Conservation (phyloP, 2,888 invertebrate species). For the Noctua janthina region DNA sequence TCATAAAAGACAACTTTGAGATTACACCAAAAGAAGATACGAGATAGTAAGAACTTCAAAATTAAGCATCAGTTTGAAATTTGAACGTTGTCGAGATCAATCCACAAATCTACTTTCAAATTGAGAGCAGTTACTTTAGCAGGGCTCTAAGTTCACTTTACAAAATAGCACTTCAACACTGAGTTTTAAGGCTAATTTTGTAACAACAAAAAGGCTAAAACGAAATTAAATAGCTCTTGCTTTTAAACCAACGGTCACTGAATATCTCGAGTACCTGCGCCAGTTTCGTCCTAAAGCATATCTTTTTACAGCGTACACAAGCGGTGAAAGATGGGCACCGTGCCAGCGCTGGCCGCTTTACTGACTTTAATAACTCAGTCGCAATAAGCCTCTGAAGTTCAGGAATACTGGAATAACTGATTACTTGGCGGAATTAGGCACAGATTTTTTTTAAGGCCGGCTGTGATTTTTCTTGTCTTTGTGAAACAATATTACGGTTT, state of each 20-base stretch:
- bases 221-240: constrained; percentile 33
- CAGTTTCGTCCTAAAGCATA: constrained; percentile 47
- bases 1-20: background rate
- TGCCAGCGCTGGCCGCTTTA: constrained; percentile 56
- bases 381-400: constrained; percentile 53
- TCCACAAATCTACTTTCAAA: background rate
- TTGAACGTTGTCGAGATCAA: background rate
- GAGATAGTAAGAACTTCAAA: background rate
- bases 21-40: background rate
- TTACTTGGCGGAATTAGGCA: constrained; percentile 44
- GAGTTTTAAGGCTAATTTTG: constrained; percentile 8
- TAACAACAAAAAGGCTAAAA: background rate
- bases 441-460: background rate
- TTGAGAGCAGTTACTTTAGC: background rate
- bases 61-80: background rate
- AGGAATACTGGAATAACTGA: constrained; percentile 54
- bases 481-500: background rate
- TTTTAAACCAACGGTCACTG: constrained; percentile 33
- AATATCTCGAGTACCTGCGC: constrained; percentile 37
- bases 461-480: background rate
- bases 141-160: background rate
- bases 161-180: constrained; percentile 4
- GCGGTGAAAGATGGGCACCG: constrained; percentile 53
- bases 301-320: constrained; percentile 52
- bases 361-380: constrained; percentile 60